Evolutionary conservation across 2,113 vertebrate species (phyloP).

Genomic region (Hydropotes inermis): DNA sequence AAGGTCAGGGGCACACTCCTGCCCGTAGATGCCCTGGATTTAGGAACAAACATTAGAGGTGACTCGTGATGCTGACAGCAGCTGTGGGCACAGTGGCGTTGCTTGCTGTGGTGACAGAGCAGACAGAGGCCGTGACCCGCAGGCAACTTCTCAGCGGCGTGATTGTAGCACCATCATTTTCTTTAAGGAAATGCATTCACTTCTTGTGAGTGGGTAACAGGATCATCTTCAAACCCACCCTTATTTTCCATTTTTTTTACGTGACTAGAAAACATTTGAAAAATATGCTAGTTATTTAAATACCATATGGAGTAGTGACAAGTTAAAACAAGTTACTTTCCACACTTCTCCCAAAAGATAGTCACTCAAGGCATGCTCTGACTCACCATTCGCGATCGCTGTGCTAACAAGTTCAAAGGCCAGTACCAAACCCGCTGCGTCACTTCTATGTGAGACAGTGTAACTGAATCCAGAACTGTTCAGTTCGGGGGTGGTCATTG

Average conservation of each 20-base stretch:
- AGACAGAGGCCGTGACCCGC: neutral
- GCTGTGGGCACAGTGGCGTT: neutral
- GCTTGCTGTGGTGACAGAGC: too few species aligned
- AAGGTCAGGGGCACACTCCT: too few species aligned
- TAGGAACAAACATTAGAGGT: neutral
- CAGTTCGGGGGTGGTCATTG: rapidly evolving
- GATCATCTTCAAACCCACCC: neutral
- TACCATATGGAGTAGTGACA: neutral
- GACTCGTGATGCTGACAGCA: neutral
- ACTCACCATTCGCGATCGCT: neutral
- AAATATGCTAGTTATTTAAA: neutral
- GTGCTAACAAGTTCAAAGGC: neutral
- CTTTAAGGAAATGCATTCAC: neutral
- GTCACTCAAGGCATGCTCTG: neutral
- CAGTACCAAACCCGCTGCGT: neutral
- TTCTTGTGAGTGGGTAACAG: neutral
- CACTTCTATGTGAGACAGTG: neutral
- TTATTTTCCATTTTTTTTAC: neutral
- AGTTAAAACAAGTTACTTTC: neutral
- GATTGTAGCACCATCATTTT: neutral
- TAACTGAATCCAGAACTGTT: neutral
- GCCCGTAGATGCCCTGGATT: neutral
- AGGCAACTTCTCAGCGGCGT: neutral
- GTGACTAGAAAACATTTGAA: neutral
- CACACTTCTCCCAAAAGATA: neutral